phyloP scores from a whole-genome alignment of 2,797 vertebrate species.

The Falco rusticolus region DNA sequence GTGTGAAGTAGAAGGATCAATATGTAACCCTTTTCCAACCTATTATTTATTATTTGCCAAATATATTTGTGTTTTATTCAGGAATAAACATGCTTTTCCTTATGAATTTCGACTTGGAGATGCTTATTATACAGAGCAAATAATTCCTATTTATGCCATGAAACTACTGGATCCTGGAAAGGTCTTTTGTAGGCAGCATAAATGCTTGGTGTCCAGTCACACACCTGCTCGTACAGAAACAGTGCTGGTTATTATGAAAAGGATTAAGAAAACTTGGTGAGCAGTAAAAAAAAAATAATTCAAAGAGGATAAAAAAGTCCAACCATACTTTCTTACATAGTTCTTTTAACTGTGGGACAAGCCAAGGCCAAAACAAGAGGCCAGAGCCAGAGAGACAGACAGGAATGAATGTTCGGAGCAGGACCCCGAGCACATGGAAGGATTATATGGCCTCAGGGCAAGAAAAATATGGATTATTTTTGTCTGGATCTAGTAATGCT shows the following conservation, averaged over 20 bases:
- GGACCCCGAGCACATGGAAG: not conserved
- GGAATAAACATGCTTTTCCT: not conserved
- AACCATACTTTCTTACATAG: not conserved
- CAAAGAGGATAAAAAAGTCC: not conserved
- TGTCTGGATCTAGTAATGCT: conserved; percentile 26
- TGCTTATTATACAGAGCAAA: not conserved
- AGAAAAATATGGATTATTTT: not conserved
- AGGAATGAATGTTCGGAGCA: not conserved
- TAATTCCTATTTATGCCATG: not conserved
- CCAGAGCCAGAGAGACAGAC: not conserved
- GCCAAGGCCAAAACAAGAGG: not conserved
- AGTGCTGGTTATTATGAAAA: not conserved
- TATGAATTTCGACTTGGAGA: not conserved
- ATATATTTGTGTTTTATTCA: not conserved
- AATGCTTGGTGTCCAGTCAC: not conserved
- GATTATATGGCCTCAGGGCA: not conserved
- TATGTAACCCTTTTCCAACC: not conserved
- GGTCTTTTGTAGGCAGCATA: not conserved
- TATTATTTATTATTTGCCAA: not conserved
- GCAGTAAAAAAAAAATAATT: not conserved
- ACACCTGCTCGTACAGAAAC: not conserved
- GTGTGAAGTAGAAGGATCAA: not conserved
- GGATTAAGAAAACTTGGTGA: not conserved
- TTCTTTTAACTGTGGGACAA: not conserved
- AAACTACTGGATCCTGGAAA: not conserved